Base-by-base conservation (phyloP, 2,113 vertebrate species). In the Microcebus murinus region DNA sequence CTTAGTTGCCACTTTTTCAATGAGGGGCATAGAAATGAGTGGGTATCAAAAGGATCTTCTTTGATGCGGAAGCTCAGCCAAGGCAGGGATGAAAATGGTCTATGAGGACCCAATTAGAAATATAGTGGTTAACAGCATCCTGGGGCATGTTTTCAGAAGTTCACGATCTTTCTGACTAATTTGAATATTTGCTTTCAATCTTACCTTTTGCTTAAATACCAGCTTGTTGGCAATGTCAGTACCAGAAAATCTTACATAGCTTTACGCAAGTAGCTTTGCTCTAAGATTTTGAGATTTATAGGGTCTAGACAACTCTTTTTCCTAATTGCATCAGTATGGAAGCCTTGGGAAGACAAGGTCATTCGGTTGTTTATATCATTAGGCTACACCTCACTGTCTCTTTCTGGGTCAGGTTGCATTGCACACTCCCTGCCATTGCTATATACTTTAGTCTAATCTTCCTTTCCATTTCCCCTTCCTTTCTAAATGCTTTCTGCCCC, bases 161-260 rank as follows among this genome's bases (percentile, higher is more conserved):
- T 94, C 61, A 42, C 3, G 52, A 59, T 79, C 88, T 79, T 91
- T 86, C 77, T 81, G 50, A 55, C 42, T 91, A 52, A 76, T 87
- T 50, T 82, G 84, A 90, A 77, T 87, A 85, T 81, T 84, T 94
- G 29, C 36, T 92, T 97, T 95, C 73, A 82, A 25, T 87, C 70
- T 68, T 81, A 80, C 8, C 31, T 42, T 91, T 84, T 87, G 59
- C 55, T 23, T 85, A 94, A 96, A 84, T 77, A 79, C 61, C 52
- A 93, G 45, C 50, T 87, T 96, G 34, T 52, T 36, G 67, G 90
- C 71, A 52, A 2, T n/a, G 6, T 95, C 3, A 50, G 61, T 50
- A 79, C 77, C 76, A 92, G 91, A 80, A 91, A 90, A 77, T 73
- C 89, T 90, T 68, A 88, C 17, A 36, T 12, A 70, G 85, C 9